Evolutionary conservation across 1,140 invertebrate genomes (phyloP), one percentile per base, ranked within the genome.

Genomic region (Campodea augens): DNA sequence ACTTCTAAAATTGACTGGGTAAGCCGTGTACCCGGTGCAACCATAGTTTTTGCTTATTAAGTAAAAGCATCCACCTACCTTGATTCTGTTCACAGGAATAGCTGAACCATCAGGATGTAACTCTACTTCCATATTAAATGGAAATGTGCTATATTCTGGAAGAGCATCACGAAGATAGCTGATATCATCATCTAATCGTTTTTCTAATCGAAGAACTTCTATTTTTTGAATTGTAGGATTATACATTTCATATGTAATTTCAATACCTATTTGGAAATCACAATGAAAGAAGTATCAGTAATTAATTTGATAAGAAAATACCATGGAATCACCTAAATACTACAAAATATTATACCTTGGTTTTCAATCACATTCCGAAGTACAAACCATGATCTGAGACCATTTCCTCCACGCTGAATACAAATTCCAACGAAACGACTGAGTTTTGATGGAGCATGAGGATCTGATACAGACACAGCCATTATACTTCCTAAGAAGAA

Each of bases 341-440:
- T n/a, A n/a, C n/a, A n/a, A n/a, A 20, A 32, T 38, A 37, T 44
- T 45, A 49, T 57, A 78, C 78, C 75, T 78, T 75, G 77, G 55
- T 82, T 70, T 62, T 98, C 90, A 43, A 98, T 72, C 15, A 91
- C 73, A 70, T 99, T 99, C 56, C 96, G 73, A 3, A 99, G 60
- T 24, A 77, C 80, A 57, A 98, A 96, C 32, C 70, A 69, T 41
- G 88, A 74, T 50, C 78, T 67, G 1, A 98, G 66, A 1, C 92
- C 95, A 60, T 71, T 70, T 2, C 77, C 77, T 46, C 69, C 69
- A 52, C 90, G 65, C 46, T 85, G 65, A 54, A 97, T 98, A 57
- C 95, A 98, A 55, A 98, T 95, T 3, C 96, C 93, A 43, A 99
- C 79, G 72, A 99, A 99, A 57, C 75, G 71, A 56, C 77, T 90